Conservation (phyloP, 2,888 invertebrate species). For the Spilarctia lutea region DNA sequence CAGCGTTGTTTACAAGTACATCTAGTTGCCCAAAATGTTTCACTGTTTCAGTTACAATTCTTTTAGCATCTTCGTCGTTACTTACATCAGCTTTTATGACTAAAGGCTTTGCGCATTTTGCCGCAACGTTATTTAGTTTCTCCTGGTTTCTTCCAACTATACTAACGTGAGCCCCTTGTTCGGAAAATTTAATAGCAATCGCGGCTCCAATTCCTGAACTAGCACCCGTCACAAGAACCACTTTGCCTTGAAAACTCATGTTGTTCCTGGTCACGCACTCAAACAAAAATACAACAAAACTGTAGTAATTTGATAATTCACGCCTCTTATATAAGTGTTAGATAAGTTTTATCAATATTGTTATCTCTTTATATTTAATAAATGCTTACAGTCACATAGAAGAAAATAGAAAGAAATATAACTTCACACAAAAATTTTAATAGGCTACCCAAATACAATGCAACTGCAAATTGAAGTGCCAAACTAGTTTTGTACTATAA, state of each 20-base stretch:
- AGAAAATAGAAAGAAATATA: too few relatives aligned
- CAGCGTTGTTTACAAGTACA: too few relatives aligned
- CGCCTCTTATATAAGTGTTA: not conserved
- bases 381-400: too few relatives aligned
- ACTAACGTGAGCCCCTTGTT: conserved; percentile 47
- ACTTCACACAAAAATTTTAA: too few relatives aligned
- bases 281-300: not conserved
- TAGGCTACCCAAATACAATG: not conserved
- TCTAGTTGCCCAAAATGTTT: not conserved
- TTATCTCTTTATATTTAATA: too few relatives aligned
- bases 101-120: conserved; percentile 24
- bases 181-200: conserved; percentile 37
- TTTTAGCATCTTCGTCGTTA: conserved; percentile 28
- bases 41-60: conserved; percentile 25
- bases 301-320: not conserved
- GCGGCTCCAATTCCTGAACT: conserved; percentile 57
- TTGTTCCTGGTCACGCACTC: too few relatives aligned
- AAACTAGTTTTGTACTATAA: too few relatives aligned
- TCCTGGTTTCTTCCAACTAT: conserved; percentile 50
- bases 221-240: conserved; percentile 54
- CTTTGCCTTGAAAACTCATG: conserved; percentile 50
- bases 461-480: too few relatives aligned
- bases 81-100: conserved; percentile 27
- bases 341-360: too few relatives aligned
- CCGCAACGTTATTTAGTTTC: conserved; percentile 36